These are phyloP conservation scores for Tiliqua scincoides DNA, from an alignment of 2,113 vertebrate genomes.

Conservation along the genomic window DNA sequence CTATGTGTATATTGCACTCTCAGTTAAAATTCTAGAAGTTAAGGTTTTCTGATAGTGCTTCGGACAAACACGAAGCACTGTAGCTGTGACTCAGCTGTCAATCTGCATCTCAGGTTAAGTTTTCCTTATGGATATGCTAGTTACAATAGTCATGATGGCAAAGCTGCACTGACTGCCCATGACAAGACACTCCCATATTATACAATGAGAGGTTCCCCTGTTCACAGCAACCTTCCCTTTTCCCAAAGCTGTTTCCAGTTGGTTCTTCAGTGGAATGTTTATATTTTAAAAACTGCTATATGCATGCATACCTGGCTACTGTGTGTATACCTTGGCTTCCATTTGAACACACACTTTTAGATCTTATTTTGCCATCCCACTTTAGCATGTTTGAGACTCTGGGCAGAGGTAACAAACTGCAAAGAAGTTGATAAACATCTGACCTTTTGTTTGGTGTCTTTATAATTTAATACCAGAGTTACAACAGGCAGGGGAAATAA, in stretches of 20 bases:
- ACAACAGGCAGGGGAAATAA: too few species aligned
- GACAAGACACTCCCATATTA: too few species aligned
- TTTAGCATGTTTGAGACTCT: not conserved
- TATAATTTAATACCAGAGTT: conserved; percentile 16
- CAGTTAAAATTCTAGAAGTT: not conserved
- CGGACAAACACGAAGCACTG: not conserved
- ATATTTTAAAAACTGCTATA: not conserved
- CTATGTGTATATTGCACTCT: not conserved
- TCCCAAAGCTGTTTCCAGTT: not conserved
- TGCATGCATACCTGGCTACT: not conserved
- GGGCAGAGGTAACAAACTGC: not conserved
- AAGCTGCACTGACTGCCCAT: too few species aligned
- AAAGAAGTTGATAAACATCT: not conserved
- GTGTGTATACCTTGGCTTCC: not conserved
- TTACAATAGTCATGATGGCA: too few species aligned
- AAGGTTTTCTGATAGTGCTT: not conserved
- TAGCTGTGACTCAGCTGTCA: not conserved
- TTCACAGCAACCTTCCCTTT: not conserved
- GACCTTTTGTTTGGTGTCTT: not conserved
- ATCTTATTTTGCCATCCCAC: not conserved
- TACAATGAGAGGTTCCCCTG: too few species aligned
- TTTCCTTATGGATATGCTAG: not conserved
- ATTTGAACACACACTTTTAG: not conserved
- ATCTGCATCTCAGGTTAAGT: too few species aligned
- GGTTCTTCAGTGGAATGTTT: not conserved